Evolutionary conservation across 2,113 vertebrate species (phyloP), one percentile per base, ranked within the genome.

Genomic region (Crotalus horridus): DNA sequence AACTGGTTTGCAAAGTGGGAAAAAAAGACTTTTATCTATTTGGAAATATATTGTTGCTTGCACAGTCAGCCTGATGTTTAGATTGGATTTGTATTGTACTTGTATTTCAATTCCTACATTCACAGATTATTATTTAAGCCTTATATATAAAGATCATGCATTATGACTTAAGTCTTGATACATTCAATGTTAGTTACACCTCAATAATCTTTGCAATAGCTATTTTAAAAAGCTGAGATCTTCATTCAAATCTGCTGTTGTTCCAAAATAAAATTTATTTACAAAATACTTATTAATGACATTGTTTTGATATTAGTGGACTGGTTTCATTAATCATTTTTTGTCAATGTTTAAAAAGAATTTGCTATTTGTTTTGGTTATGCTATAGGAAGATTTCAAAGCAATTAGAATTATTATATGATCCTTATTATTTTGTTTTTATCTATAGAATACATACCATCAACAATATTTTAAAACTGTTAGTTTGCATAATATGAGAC

Each of bases 401-500:
- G 20, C 6, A 69, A 93, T 3, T n/a, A 81, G 81, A 74, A 39
- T 21, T 74, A 6, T 92, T 53, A 23, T 39, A 29, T 51, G 48
- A 51, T 90, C 91, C 92, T 58, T 90, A 5, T 69, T 93, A 93
- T 94, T 88, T 91, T n/a, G 20, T 43, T n/a, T 0, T 93, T 86
- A 88, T 39, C 87, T 5, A 43, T 81, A 24, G 94, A 96, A 93
- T 91, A 58, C 6, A 92, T 33, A 91, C 88, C 85, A 94, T 93
- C 94, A 95, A 93, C 88, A 91, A 89, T 85, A 69, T 95, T 95
- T 93, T 95, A 90, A 91, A 48, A n/a, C 58, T 88, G 90, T 93
- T 93, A 92, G 90, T 94, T 95, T 97, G 94, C 91, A 92, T 95
- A 96, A 93, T 56, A 53, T 95, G 94, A 94, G 94, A 93, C 95